phyloP scores from a whole-genome alignment of 1,140 invertebrate genomes.

The Drosophila mojavensis region DNA sequence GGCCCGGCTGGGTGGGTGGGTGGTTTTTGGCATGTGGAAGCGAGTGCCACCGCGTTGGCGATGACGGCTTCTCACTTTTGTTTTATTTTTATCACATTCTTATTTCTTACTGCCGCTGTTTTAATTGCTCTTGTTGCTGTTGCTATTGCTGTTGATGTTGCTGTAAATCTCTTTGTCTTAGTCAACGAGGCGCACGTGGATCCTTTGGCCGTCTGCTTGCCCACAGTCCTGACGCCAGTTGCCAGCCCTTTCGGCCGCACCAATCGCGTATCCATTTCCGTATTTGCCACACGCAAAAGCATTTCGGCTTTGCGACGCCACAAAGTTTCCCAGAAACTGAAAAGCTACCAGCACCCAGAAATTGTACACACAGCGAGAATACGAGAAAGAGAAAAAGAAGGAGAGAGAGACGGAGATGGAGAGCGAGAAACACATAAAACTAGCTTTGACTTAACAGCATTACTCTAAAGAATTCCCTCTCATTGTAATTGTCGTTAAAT shows the following conservation, averaged over 20 bases:
- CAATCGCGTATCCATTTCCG: conserved; percentile 32
- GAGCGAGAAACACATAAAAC: not conserved
- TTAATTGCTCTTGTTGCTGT: conserved; percentile 62
- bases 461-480: conserved; percentile 1
- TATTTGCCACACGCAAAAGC: conserved; percentile 25
- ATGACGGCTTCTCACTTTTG: conserved; percentile 64
- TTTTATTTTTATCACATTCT: conserved; percentile 69
- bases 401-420: not conserved
- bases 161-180: conserved; percentile 41
- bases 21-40: not conserved
- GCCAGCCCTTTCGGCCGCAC: not conserved
- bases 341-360: conserved; percentile 1
- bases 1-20: not conserved
- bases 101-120: conserved; percentile 60
- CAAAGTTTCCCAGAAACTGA: conserved; percentile 7
- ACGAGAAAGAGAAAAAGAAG: not conserved
- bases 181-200: conserved; percentile 22
- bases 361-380: not conserved
- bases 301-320: conserved; percentile 29
- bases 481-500: conserved; percentile 14
- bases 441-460: not conserved
- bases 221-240: conserved; percentile 2
- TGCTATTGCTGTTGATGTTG: conserved; percentile 31
- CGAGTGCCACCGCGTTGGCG: conserved; percentile 29
- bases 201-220: not conserved